Percentiles rank a stretch among this genome's conserved stretches.
These are phyloP conservation scores for Microctenopoma steveboyesi DNA, from an alignment of 2,797 vertebrate species.

Conservation along the genomic window DNA sequence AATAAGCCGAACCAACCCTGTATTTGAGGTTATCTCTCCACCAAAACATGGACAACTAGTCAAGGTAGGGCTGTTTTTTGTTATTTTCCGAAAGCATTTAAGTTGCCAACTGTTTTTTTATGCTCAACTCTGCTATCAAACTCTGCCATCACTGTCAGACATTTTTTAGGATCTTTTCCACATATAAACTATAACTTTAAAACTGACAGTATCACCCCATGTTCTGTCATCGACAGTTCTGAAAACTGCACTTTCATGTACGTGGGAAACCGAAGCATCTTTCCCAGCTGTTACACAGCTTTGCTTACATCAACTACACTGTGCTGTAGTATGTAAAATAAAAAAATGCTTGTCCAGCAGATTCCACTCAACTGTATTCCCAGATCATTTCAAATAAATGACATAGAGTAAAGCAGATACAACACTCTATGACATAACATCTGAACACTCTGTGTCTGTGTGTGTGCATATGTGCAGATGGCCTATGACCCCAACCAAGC, in stretches of 20 bases:
- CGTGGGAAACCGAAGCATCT: no score
- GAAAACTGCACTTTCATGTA: no score
- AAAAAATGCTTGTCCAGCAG: neutral
- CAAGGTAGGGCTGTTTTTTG: slow-evolving; percentile 68
- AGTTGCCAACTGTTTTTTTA: neutral
- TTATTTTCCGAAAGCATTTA: neutral
- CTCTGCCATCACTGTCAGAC: no score
- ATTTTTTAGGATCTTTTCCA: no score
- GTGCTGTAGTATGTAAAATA: no score
- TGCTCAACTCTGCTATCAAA: neutral
- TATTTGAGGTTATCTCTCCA: slow-evolving; percentile 86
- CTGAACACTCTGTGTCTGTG: slow-evolving; percentile 10
- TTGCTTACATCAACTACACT: no score
- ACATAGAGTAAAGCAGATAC: no score
- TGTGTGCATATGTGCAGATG: slow-evolving; percentile 61
- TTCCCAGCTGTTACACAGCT: no score
- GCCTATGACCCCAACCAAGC: slow-evolving; percentile 63
- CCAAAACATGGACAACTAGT: slow-evolving; percentile 87
- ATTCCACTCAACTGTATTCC: neutral
- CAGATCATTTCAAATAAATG: neutral
- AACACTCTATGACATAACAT: no score
- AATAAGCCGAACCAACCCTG: slow-evolving; percentile 86
- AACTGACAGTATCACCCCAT: no score
- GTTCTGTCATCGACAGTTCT: no score
- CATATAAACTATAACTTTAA: no score